Conservation (phyloP, 2,797 vertebrate genomes). For the Sardinella longiceps region DNA sequence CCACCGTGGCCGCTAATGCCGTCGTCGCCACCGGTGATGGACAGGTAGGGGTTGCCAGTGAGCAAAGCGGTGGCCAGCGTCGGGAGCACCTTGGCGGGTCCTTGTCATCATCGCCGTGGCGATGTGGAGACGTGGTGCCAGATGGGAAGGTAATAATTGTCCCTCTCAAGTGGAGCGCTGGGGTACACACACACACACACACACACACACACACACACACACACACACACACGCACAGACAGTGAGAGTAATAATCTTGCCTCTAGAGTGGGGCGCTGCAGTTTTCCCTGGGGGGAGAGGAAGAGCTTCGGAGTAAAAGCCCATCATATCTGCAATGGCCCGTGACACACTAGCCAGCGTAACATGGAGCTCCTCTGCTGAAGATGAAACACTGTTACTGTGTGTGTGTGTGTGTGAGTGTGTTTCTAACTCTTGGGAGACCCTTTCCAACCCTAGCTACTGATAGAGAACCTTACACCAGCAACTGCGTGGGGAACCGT, state of each 20-base stretch:
- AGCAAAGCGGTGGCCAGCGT: neutral
- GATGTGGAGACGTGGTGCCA: slow-evolving; percentile 52
- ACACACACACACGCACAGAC: too few species aligned
- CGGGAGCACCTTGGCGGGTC: neutral
- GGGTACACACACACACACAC: too few species aligned
- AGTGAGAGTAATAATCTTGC: too few species aligned
- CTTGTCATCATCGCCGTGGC: neutral
- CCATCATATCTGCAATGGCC: slow-evolving; percentile 52
- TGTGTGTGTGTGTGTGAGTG: neutral
- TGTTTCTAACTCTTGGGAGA: neutral
- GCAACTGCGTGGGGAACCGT: too few species aligned
- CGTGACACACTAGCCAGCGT: slow-evolving; percentile 41
- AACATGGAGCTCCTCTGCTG: neutral
- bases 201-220: too few species aligned
- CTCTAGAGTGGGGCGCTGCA: too few species aligned
- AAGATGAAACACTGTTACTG: neutral
- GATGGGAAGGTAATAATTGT: slow-evolving; percentile 66
- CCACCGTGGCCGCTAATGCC: neutral
- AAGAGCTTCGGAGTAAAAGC: too few species aligned
- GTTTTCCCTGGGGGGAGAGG: slow-evolving; percentile 57
- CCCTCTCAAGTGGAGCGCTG: too few species aligned
- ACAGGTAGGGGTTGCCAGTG: neutral
- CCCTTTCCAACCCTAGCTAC: too few species aligned
- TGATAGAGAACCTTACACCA: too few species aligned
- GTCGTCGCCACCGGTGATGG: neutral